phyloP scores from a whole-genome alignment of 2,888 invertebrate species.

The Oscheius sp. region DNA sequence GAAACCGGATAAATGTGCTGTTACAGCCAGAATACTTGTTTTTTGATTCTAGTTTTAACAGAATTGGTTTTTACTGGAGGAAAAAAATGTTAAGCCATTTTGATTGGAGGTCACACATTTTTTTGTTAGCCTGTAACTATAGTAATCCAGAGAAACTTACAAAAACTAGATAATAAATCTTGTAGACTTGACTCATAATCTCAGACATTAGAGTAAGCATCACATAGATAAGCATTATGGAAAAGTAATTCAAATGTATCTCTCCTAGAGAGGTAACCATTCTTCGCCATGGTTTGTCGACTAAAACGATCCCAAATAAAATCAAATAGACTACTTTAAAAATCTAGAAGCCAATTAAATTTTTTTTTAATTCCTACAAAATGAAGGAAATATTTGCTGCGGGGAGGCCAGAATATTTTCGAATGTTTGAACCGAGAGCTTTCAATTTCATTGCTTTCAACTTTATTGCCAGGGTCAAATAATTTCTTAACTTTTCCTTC shows the following conservation, averaged over 20 bases:
- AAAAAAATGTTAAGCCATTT: no score
- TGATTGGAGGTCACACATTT: no score
- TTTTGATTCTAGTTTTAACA: no score
- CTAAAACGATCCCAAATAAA: background rate
- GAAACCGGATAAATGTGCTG: no score
- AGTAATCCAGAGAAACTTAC: no score
- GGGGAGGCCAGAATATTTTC: background rate
- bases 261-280: background rate
- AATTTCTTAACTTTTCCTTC: background rate
- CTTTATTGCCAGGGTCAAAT: background rate
- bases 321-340: background rate
- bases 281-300: background rate
- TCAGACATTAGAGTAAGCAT: background rate
- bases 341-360: no score
- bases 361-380: slow-evolving; percentile 3
- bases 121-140: no score
- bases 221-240: background rate
- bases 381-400: slow-evolving; percentile 5
- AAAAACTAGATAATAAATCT: background rate
- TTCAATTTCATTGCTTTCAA: no score
- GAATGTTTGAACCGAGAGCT: background rate
- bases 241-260: background rate
- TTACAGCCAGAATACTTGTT: no score
- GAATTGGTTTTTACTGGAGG: no score
- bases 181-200: background rate